These are phyloP conservation scores for Hycleus cichorii DNA, from an alignment of 1,140 invertebrate genomes.

Conservation along the genomic window DNA sequence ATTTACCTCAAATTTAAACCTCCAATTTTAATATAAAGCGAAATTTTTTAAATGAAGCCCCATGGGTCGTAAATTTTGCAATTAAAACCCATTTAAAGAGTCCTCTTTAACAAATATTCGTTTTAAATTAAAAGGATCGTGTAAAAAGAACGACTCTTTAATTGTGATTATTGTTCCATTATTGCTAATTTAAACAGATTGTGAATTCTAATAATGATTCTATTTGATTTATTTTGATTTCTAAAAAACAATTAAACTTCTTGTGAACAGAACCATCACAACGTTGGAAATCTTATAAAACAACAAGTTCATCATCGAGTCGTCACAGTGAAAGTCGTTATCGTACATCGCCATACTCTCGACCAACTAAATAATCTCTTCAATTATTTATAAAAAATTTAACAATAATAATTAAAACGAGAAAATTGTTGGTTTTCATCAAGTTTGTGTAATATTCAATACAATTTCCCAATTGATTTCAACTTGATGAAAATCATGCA, in stretches of 20 bases:
- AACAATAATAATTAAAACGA: too few relatives aligned
- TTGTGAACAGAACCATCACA: conserved; percentile 27
- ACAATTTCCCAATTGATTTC: too few relatives aligned
- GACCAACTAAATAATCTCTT: conserved; percentile 23
- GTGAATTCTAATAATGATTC: too few relatives aligned
- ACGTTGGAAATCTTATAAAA: conserved; percentile 29
- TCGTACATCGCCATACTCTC: conserved; percentile 25
- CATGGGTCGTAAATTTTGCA: background rate
- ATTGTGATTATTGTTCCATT: background rate
- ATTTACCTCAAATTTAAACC: background rate
- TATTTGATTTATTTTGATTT: conserved; percentile 8
- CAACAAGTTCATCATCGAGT: conserved; percentile 18
- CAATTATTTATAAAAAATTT: too few relatives aligned
- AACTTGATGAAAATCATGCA: too few relatives aligned
- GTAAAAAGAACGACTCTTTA: conserved; percentile 10
- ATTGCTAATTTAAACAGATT: too few relatives aligned
- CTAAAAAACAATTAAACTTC: conserved; percentile 11
- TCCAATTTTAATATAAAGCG: background rate
- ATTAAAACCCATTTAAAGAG: conserved; percentile 4
- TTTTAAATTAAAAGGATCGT: background rate
- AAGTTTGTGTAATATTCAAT: too few relatives aligned
- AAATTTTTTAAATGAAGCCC: conserved; percentile 1
- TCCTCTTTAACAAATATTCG: conserved; percentile 9
- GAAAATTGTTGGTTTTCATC: too few relatives aligned
- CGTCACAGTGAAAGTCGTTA: conserved; percentile 25